phyloP scores from a whole-genome alignment of 1,140 invertebrate species.

The Mizuhopecten yessoensis region DNA sequence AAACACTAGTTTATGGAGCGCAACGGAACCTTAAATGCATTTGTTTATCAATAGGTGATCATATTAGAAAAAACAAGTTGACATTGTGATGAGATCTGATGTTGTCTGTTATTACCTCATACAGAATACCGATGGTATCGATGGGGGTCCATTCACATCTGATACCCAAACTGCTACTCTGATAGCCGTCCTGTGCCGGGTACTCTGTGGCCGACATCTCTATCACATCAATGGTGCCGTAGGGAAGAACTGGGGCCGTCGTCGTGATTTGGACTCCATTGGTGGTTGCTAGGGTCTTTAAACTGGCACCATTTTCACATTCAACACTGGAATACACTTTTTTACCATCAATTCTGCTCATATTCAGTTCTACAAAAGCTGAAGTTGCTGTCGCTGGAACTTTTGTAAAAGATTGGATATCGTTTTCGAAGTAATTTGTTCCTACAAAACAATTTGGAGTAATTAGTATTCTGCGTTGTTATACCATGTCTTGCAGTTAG shows the following conservation, averaged over 20 bases:
- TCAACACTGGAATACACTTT: slow-evolving; percentile 60
- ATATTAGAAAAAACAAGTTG: too few species aligned
- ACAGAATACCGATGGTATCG: neutral
- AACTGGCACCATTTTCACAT: slow-evolving; percentile 64
- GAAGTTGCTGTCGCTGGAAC: neutral
- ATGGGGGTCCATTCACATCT: slow-evolving; percentile 11
- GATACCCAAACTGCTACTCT: slow-evolving; percentile 41
- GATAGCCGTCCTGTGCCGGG: slow-evolving; percentile 58
- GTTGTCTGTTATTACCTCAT: too few species aligned
- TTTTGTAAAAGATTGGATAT: neutral
- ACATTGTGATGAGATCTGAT: too few species aligned
- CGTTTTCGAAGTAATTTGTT: neutral
- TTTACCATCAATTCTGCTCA: neutral
- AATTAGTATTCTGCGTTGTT: too few species aligned
- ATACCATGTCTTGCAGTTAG: too few species aligned
- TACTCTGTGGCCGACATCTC: slow-evolving; percentile 53
- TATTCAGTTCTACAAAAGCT: neutral
- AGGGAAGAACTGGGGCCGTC: neutral
- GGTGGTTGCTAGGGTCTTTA: slow-evolving; percentile 42
- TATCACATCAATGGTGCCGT: neutral
- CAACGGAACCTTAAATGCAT: too few species aligned
- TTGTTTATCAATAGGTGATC: too few species aligned
- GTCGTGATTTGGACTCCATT: slow-evolving; percentile 60
- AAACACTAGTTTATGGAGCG: too few species aligned
- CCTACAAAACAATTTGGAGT: neutral